Evolutionary conservation across 2,888 invertebrate genomes (phyloP), one percentile per base, ranked within the genome.

Genomic region (Minunthozetes semirufus): DNA sequence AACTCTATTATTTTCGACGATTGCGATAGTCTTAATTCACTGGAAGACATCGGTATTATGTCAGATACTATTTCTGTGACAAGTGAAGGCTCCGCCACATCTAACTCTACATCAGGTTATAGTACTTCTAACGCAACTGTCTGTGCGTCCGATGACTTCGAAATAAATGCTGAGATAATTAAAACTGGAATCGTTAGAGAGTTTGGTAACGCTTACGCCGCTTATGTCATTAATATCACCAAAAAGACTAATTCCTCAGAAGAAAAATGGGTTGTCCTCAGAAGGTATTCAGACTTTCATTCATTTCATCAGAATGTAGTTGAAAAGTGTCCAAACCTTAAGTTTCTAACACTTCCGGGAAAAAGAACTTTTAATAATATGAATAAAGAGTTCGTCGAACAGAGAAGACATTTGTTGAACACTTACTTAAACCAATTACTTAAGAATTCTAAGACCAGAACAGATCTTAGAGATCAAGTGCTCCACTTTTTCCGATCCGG

Each of bases 291-390:
- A 25, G 95, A 96, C 83, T 97, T 97, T 83, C 88, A 94, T 81
- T 93, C 94, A 81, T 86, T 97, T 22, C 90, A 94, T 82, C 87
- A 88, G 78, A 88, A 89, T 80, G 87, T 94, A 66, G 90, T 90
- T 81, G 82, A 84, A 80, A 84, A 84, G 33, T 73, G 72, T 74
- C 75, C 76, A 76, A 63, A 75, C 80, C 27, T 74, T 1, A 53
- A 68, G 70, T 89, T 88, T 80, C 84, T 94, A 46, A 87, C 89
- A 29, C 93, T 95, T 81, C 96, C 96, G 0, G 92, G 90, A 0
- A 97, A 96, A 84, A 94, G 94, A 82, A 90, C 94, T 68, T 93
- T 96, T 83, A 93, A 94, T 81, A 96, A 95, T 81, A 92, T 93
- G 82, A 93, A 93, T 75, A 81, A 83, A 76, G 84, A 85, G 38